A percentile compares a stretch with the other conserved stretches of the same genome.
Conservation (phyloP, 2,888 invertebrate genomes). For the Sabatieria punctata region DNA sequence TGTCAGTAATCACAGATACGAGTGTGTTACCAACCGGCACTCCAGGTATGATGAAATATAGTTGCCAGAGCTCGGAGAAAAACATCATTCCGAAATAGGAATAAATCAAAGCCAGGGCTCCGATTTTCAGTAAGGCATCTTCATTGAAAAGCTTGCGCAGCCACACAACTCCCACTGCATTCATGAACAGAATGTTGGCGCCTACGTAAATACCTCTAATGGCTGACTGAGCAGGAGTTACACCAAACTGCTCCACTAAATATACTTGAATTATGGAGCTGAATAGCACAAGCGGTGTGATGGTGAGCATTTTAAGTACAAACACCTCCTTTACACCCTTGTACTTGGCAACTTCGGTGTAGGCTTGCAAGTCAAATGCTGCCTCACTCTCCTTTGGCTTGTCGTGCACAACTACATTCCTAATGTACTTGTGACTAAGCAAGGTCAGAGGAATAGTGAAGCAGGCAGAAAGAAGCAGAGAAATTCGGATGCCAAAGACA, state of each 20-base stretch:
- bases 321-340: too few relatives aligned
- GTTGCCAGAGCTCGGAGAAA: background rate
- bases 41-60: background rate
- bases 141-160: background rate
- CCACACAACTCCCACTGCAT: conserved; percentile 1
- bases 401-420: too few relatives aligned
- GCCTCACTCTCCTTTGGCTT: too few relatives aligned
- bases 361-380: too few relatives aligned
- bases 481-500: background rate
- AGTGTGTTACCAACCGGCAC: background rate
- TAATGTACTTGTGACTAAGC: too few relatives aligned
- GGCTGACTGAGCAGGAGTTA: background rate
- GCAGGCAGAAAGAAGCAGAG: background rate
- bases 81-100: background rate
- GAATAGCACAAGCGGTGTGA: background rate
- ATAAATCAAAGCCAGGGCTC: background rate
- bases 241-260: background rate
- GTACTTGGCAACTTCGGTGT: too few relatives aligned
- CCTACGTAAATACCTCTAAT: background rate
- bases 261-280: background rate
- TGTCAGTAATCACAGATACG: background rate
- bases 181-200: background rate
- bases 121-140: background rate
- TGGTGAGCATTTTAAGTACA: background rate
- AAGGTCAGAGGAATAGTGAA: too few relatives aligned